Evolutionary conservation across 2,888 invertebrate species (phyloP).

Genomic region (Octonoba sinensis): DNA sequence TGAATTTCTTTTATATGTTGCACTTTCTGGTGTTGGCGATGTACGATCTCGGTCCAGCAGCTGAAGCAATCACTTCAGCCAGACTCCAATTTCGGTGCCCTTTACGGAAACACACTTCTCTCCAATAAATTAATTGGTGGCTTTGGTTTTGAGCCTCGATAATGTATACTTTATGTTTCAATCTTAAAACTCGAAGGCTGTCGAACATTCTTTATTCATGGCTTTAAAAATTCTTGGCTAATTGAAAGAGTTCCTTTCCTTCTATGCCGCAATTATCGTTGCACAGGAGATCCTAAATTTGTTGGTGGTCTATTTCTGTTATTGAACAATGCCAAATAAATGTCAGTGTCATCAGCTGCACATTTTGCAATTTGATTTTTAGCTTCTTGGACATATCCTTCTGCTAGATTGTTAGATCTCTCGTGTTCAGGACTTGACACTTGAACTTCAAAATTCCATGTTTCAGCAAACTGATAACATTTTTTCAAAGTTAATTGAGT

Average conservation of each 20-base stretch:
- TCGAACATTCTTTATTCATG: neutral
- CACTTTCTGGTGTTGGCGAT: neutral
- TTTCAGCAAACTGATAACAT: neutral
- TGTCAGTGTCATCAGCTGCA: neutral
- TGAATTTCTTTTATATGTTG: neutral
- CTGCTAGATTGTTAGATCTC: neutral
- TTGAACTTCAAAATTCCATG: neutral
- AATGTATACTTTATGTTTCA: neutral
- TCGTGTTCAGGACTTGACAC: neutral
- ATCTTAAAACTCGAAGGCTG: neutral
- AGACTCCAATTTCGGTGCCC: neutral
- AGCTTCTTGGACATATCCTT: neutral
- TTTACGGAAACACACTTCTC: neutral
- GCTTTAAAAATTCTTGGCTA: neutral
- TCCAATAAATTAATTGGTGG: neutral
- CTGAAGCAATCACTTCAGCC: neutral
- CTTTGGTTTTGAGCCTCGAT: neutral
- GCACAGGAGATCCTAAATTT: neutral
- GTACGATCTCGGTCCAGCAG: neutral
- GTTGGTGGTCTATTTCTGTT: neutral
- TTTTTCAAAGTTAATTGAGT: neutral
- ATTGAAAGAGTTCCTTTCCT: neutral
- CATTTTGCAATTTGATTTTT: neutral
- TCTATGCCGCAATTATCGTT: neutral
- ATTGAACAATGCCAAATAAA: neutral